Evolutionary conservation across 2,888 invertebrate species (phyloP).

Genomic region (Trissonchulus latispiculum): DNA sequence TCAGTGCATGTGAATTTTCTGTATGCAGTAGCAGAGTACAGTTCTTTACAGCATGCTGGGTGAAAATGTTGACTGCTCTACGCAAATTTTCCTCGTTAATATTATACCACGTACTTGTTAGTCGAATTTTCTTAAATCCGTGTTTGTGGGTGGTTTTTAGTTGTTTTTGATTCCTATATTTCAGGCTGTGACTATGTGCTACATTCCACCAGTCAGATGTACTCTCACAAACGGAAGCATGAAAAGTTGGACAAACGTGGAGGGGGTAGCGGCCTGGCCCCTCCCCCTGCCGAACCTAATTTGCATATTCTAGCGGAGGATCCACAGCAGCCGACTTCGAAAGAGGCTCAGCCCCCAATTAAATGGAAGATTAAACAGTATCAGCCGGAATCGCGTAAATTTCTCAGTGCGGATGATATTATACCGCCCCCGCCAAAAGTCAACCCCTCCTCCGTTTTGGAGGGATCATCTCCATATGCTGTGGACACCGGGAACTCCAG

Average conservation of each 20-base stretch:
- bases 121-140: too few relatives aligned
- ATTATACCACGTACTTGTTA: too few relatives aligned
- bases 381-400: constrained; percentile 6
- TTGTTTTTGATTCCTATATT: too few relatives aligned
- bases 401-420: neutral
- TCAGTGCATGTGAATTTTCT: too few relatives aligned
- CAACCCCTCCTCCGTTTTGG: neutral
- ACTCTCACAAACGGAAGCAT: constrained; percentile 93
- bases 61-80: too few relatives aligned
- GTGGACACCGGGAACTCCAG: too few relatives aligned
- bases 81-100: neutral
- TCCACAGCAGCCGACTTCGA: neutral
- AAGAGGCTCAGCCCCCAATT: neutral
- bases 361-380: constrained; percentile 20
- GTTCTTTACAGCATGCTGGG: too few relatives aligned
- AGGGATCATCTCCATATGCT: neutral
- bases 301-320: neutral
- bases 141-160: too few relatives aligned
- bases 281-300: neutral
- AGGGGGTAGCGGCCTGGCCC: neutral
- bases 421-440: neutral
- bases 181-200: constrained; percentile 88
- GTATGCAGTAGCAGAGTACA: too few relatives aligned
- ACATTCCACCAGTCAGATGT: constrained; percentile 89
- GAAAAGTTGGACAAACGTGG: constrained; percentile 69